Base-by-base conservation (phyloP, 2,888 invertebrate genomes). In the Caenorhabditis becei region DNA sequence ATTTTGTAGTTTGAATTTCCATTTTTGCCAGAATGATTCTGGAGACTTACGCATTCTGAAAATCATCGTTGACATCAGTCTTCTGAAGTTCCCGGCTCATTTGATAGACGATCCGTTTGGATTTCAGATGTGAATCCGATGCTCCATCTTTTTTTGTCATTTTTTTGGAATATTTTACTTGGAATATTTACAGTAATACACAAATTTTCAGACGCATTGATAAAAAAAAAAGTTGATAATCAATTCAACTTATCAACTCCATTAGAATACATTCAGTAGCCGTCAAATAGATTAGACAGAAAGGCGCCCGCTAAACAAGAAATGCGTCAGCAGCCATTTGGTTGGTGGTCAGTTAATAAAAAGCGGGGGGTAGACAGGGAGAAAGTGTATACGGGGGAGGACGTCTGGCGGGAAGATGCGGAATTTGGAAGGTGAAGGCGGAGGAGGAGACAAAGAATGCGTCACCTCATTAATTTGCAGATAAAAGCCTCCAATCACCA, bases 391-490 rank as follows among this genome's bases (percentile, higher is more conserved):
- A n/a, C n/a, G 49, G 16, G 59, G 49, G 14, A 47, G 59, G 69
- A 59, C 49, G 51, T 23, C 41, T 54, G 49, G 59, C 54, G n/a
- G 20, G 11, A 10, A 10, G n/a, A n/a, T 5, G 10, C 37, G 41
- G 47, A 47, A 71, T 26, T n/a, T 24, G 8, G 53, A 10, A 44
- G 53, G 14, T 11, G 23, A 8, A n/a, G 35, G 16, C 11, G 49
- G 47, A 58, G 47, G 41, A 51, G 41, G 49, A 18, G 37, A 74
- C 26, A 65, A 37, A 47, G 23, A 53, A 74, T 72, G 63, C 72
- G 62, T 72, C 72, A 62, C 49, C 62, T 62, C 62, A 37, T 72
- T 72, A 72, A 63, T 72, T 72, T 72, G 56, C 54, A 62, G 56
- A 32, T 16, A 32, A n/a, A 28, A 32, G 18, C n/a, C 32, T 18